phyloP scores from a whole-genome alignment of 2,797 vertebrate genomes.

The Hylomyscus alleni region DNA sequence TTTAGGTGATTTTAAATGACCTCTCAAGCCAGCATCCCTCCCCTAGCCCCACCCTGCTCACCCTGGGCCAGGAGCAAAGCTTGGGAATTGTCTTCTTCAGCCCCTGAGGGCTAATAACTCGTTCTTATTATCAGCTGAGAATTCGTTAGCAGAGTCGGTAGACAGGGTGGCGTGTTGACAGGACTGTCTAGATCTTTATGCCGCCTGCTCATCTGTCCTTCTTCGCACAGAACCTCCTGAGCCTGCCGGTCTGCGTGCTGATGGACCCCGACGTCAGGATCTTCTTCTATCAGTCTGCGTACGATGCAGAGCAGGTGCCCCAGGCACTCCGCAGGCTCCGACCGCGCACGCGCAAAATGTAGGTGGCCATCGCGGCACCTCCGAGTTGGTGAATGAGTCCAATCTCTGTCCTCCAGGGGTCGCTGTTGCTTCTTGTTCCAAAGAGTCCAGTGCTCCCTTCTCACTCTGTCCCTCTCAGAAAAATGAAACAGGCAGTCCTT shows the following conservation, averaged over 20 bases:
- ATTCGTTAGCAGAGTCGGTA: not conserved
- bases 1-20: not conserved
- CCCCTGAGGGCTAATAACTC: not conserved
- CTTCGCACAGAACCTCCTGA: conserved; percentile 91
- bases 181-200: not conserved
- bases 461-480: not conserved
- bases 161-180: fast-evolving
- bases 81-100: not conserved
- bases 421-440: not conserved
- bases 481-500: not conserved
- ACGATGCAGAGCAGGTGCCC: conserved; percentile 93
- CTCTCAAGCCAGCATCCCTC: not conserved
- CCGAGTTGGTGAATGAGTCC: fast-evolving
- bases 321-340: conserved; percentile 94
- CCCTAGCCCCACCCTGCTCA: not conserved
- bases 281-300: conserved; percentile 96
- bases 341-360: conserved; percentile 96
- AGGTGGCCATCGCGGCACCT: conserved; percentile 77
- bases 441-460: not conserved
- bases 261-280: conserved; percentile 94
- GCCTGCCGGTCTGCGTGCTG: conserved; percentile 93
- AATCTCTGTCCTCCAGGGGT: not conserved
- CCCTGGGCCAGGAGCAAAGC: not conserved
- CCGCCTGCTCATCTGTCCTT: fast-evolving
- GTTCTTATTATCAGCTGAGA: not conserved